These are phyloP conservation scores for Holocentrus rufus DNA, from an alignment of 2,797 vertebrate genomes.

Conservation along the genomic window DNA sequence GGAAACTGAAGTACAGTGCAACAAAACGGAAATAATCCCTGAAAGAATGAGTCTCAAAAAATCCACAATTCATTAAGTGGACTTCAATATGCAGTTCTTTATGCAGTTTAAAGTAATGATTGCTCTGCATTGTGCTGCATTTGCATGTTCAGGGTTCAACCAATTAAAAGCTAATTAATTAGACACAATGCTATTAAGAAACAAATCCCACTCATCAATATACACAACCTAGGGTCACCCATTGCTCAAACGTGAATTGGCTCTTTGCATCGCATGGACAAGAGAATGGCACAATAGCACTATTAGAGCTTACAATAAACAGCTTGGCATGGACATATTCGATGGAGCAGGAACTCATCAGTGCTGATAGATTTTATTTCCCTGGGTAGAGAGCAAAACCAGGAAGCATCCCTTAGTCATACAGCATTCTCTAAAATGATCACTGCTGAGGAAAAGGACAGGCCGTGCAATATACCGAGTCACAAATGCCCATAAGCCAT, in stretches of 20 bases:
- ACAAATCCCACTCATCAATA: constrained; percentile 87
- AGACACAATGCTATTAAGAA: constrained; percentile 88
- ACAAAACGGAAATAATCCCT: constrained; percentile 39
- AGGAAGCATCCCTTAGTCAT: constrained; percentile 46
- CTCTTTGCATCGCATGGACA: constrained; percentile 69
- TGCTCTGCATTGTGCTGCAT: constrained; percentile 80
- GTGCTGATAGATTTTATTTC: constrained; percentile 75
- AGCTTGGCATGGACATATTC: constrained; percentile 68
- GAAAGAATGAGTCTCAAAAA: constrained; percentile 52
- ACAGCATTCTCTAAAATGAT: constrained; percentile 46
- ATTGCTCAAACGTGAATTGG: constrained; percentile 79
- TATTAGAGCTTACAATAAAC: constrained; percentile 70
- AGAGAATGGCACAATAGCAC: constrained; percentile 75
- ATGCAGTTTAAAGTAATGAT: constrained; percentile 75
- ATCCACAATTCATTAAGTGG: constrained; percentile 67
- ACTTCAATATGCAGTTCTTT: constrained; percentile 67
- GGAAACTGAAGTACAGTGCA: constrained; percentile 6
- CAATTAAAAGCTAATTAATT: constrained; percentile 90
- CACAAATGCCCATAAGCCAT: not conserved
- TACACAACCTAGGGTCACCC: constrained; percentile 81
- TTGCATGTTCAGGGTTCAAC: constrained; percentile 83
- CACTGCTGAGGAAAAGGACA: constrained; percentile 25
- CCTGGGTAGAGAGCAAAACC: constrained; percentile 61
- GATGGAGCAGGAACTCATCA: constrained; percentile 75
- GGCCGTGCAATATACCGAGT: constrained; percentile 26